Evolutionary conservation across 2,113 vertebrate species (phyloP).

Genomic region (Ahaetulla prasina): DNA sequence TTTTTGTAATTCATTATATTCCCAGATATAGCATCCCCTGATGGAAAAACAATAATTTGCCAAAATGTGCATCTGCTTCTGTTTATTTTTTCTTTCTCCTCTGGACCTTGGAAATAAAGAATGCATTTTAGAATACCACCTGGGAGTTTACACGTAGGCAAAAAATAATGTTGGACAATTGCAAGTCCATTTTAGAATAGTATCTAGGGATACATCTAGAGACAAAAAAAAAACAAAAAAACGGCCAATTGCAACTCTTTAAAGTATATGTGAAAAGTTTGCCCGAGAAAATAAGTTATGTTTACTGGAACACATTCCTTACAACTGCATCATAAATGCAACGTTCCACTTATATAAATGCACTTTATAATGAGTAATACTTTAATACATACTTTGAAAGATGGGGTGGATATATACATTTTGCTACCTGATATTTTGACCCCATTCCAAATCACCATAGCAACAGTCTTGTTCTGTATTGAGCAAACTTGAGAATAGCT

Average conservation of each 20-base stretch:
- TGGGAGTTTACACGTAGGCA: background rate
- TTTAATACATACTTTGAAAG: background rate
- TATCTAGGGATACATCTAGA: background rate
- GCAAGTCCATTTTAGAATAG: background rate
- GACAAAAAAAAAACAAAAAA: background rate
- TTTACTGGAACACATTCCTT: background rate
- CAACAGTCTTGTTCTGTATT: background rate
- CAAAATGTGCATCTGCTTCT: background rate
- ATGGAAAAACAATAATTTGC: background rate
- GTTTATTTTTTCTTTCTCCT: background rate
- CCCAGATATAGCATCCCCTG: background rate
- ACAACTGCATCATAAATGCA: background rate
- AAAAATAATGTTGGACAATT: background rate
- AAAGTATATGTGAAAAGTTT: background rate
- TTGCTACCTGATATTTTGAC: background rate
- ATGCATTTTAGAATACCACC: background rate
- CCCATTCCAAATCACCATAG: background rate
- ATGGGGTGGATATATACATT: background rate
- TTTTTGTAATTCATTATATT: background rate
- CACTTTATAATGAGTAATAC: background rate
- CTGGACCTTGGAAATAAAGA: background rate
- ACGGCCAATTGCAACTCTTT: background rate
- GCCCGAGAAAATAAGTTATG: background rate
- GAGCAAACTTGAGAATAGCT: background rate
- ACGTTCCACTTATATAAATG: background rate